Evolutionary conservation across 2,797 vertebrate species (phyloP).

Genomic region (Serranus cabrilla): DNA sequence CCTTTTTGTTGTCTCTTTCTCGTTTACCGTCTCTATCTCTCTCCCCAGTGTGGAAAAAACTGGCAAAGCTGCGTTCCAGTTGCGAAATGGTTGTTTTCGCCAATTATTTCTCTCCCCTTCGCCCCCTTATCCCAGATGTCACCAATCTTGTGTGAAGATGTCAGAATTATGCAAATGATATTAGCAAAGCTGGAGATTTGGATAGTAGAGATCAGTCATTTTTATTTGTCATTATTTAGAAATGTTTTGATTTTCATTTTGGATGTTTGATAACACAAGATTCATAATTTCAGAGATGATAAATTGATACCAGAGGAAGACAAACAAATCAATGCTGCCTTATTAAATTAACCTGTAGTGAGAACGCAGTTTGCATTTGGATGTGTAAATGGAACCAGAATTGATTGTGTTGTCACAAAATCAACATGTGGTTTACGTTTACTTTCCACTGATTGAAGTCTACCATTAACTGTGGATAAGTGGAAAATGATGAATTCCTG

Average conservation of each 20-base stretch:
- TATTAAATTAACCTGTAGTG: constrained; percentile 20
- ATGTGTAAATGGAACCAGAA: background rate
- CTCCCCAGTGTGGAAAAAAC: constrained; percentile 48
- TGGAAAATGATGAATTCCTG: background rate
- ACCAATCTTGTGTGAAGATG: constrained; percentile 68
- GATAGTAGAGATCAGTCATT: constrained; percentile 22
- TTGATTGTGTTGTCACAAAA: background rate
- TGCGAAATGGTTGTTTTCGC: constrained; percentile 72
- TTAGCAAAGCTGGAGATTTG: constrained; percentile 30
- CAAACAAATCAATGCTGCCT: background rate
- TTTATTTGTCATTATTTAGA: constrained; percentile 45
- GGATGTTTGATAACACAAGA: background rate
- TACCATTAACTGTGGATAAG: background rate
- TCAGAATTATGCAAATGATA: constrained; percentile 66
- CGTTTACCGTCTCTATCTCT: constrained; percentile 43
- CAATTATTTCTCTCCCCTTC: constrained; percentile 55
- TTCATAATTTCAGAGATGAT: constrained; percentile 7
- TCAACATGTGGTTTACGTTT: background rate
- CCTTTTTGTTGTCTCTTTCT: constrained; percentile 35
- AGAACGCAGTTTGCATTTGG: constrained; percentile 4
- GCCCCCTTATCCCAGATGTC: constrained; percentile 61
- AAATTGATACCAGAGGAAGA: background rate
- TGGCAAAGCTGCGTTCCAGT: constrained; percentile 64
- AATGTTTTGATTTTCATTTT: constrained; percentile 38
- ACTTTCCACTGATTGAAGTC: background rate